Evolutionary conservation across 2,113 vertebrate species (phyloP).

Genomic region (Prolemur simus): DNA sequence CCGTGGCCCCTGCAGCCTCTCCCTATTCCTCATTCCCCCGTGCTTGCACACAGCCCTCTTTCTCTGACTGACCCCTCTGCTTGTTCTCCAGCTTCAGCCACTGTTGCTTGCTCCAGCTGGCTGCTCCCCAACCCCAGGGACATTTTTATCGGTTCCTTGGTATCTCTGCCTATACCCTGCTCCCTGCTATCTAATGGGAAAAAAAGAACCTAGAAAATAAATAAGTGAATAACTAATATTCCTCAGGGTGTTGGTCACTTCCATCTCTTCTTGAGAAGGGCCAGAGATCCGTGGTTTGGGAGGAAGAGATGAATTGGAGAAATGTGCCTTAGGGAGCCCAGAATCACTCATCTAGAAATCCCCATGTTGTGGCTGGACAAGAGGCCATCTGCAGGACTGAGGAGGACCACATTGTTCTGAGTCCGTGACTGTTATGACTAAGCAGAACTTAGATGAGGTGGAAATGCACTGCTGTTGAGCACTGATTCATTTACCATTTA

Average conservation of each 20-base stretch:
- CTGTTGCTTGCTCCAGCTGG: background rate
- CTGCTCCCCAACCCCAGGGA: background rate
- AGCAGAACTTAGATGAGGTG: background rate
- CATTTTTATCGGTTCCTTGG: background rate
- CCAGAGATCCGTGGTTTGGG: background rate
- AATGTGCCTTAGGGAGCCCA: background rate
- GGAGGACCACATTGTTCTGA: background rate
- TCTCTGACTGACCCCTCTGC: background rate
- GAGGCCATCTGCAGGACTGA: background rate
- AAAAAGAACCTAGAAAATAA: background rate
- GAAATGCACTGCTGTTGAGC: background rate
- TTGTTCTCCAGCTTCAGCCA: background rate
- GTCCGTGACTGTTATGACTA: background rate
- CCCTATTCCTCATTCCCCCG: background rate
- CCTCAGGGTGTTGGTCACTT: background rate
- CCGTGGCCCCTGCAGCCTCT: background rate
- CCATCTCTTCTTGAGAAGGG: background rate
- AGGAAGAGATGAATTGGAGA: background rate
- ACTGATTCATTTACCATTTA: background rate
- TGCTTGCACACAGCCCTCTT: background rate
- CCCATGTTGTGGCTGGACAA: background rate
- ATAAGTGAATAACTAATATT: slow-evolving; percentile 27
- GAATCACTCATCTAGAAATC: background rate
- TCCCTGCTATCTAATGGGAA: slow-evolving; percentile 18
- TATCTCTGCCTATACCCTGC: background rate